Evolutionary conservation across 2,888 invertebrate genomes (phyloP).

Genomic region (Cyclophora punctaria): DNA sequence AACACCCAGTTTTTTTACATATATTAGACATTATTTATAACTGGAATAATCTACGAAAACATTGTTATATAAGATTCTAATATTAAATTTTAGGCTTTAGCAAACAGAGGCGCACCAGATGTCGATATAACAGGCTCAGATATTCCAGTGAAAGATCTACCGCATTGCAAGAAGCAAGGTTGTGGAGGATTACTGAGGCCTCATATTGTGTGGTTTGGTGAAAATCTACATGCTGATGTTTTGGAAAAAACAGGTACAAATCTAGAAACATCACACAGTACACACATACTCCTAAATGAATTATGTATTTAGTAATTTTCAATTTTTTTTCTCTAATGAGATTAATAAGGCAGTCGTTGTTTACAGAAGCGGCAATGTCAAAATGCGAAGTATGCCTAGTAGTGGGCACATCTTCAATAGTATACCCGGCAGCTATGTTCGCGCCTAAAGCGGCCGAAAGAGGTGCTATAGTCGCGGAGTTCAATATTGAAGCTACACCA

Average conservation of each 20-base stretch:
- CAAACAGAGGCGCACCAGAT: constrained; percentile 77
- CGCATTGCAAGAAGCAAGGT: constrained; percentile 76
- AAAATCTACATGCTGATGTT: constrained; percentile 78
- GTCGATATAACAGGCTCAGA: constrained; percentile 63
- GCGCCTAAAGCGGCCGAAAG: constrained; percentile 84
- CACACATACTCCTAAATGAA: too few relatives aligned
- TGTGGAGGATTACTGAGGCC: constrained; percentile 85
- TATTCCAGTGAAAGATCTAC: constrained; percentile 80
- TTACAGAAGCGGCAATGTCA: constrained; percentile 76
- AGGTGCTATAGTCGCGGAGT: constrained; percentile 72
- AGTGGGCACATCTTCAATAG: constrained; percentile 90
- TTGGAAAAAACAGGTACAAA: constrained; percentile 76
- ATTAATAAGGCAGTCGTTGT: too few relatives aligned
- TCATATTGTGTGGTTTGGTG: constrained; percentile 93
- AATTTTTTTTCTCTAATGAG: too few relatives aligned
- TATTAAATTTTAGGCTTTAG: constrained; percentile 40
- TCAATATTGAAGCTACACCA: constrained; percentile 67
- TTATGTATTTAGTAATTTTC: too few relatives aligned
- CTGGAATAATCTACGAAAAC: too few relatives aligned
- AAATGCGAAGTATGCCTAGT: constrained; percentile 86
- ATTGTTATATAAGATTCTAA: too few relatives aligned
- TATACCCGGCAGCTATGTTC: constrained; percentile 92
- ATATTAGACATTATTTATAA: too few relatives aligned
- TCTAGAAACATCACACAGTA: too few relatives aligned
- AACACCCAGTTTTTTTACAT: too few relatives aligned